Conservation (phyloP, 2,113 vertebrate species). For the Apteryx mantelli region DNA sequence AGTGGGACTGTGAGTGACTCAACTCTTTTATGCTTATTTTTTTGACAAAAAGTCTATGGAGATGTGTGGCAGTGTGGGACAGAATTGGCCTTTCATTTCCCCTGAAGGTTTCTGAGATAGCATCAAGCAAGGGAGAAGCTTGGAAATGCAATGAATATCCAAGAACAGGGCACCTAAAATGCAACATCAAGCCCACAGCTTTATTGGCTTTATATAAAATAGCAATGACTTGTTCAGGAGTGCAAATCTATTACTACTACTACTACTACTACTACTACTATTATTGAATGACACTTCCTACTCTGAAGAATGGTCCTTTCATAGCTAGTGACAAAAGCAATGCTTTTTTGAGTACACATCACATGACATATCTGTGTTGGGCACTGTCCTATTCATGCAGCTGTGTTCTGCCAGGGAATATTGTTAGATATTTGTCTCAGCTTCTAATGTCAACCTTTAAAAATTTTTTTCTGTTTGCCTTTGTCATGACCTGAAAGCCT, state of each 20-base stretch:
- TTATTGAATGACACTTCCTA: background rate
- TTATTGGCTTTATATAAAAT: background rate
- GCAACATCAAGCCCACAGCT: background rate
- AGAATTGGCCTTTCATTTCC: background rate
- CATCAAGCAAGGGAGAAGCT: background rate
- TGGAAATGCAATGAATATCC: background rate
- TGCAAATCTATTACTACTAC: background rate
- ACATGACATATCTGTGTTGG: background rate
- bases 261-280: background rate
- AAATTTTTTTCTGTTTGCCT: background rate
- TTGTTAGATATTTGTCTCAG: conserved; percentile 1
- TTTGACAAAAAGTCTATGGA: background rate
- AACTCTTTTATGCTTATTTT: background rate
- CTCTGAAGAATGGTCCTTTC: background rate
- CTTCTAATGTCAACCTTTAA: background rate
- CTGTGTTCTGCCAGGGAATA: background rate
- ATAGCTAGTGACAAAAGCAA: conserved; percentile 1
- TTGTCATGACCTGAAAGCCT: background rate
- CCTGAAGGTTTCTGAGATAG: background rate
- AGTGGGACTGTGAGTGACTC: background rate
- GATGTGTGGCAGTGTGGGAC: background rate
- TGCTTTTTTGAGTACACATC: background rate
- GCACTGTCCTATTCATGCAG: background rate
- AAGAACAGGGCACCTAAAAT: background rate
- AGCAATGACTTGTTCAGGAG: background rate